Evolutionary conservation across 2,888 invertebrate genomes (phyloP).

Genomic region (Meliscaeva auricollis): DNA sequence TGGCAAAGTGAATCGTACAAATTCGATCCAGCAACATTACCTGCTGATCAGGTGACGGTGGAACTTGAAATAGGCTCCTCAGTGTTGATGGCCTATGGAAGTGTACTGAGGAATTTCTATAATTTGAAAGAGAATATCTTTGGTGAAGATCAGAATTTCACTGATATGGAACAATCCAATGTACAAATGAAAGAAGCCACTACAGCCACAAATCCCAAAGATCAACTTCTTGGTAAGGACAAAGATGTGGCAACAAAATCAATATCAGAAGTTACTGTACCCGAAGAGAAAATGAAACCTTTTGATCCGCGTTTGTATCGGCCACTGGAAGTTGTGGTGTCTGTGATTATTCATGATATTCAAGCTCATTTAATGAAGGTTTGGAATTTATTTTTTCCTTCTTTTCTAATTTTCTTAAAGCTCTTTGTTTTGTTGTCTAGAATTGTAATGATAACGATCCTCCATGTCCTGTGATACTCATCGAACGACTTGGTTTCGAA

Average conservation of each 20-base stretch:
- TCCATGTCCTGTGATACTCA: slow-evolving; percentile 94
- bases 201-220: slow-evolving; percentile 83
- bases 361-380: slow-evolving; percentile 92
- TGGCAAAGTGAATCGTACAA: slow-evolving; percentile 89
- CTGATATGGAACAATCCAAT: slow-evolving; percentile 92
- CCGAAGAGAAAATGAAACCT: slow-evolving; percentile 87
- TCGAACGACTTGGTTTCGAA: slow-evolving; percentile 98
- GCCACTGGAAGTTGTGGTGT: slow-evolving; percentile 95
- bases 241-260: slow-evolving; percentile 83
- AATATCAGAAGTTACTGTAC: slow-evolving; percentile 82
- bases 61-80: slow-evolving; percentile 98
- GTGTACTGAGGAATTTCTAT: slow-evolving; percentile 94
- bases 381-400: slow-evolving; percentile 63
- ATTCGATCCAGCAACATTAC: slow-evolving; percentile 94
- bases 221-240: slow-evolving; percentile 78
- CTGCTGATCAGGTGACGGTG: slow-evolving; percentile 95
- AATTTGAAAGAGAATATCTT: slow-evolving; percentile 98
- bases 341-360: slow-evolving; percentile 97
- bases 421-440: slow-evolving; percentile 81
- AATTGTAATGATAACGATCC: slow-evolving; percentile 96
- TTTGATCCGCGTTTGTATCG: slow-evolving; percentile 95
- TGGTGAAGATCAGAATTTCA: slow-evolving; percentile 97
- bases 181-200: slow-evolving; percentile 84
- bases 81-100: slow-evolving; percentile 95
- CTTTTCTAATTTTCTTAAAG: slow-evolving; percentile 9